phyloP scores from a whole-genome alignment of 2,113 vertebrate genomes.

The Hystrix cristata region DNA sequence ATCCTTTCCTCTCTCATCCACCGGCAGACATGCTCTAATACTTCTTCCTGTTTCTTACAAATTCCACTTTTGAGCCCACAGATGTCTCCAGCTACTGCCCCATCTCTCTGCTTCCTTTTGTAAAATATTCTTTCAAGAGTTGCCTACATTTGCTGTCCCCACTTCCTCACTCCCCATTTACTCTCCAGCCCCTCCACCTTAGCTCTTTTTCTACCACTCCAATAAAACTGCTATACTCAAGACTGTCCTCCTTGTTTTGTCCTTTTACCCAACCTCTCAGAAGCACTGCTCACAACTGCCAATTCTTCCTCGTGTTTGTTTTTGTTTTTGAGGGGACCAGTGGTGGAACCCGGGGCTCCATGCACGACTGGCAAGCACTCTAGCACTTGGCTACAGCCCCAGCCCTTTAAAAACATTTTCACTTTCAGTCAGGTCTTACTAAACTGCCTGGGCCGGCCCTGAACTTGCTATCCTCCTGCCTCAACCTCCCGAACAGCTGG shows the following conservation, averaged over 20 bases:
- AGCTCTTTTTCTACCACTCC: not conserved
- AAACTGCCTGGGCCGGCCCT: not conserved
- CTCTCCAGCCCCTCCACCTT: not conserved
- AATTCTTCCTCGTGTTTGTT: not conserved
- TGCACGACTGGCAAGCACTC: not conserved
- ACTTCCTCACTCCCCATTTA: not conserved
- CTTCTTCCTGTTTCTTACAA: not conserved
- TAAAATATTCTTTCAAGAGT: not conserved
- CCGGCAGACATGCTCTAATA: not conserved
- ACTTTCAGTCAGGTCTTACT: not conserved
- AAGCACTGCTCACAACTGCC: not conserved
- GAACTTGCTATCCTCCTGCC: no score
- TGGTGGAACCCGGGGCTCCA: not conserved
- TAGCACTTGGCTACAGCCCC: not conserved
- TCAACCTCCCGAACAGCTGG: not conserved
- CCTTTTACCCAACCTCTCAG: not conserved
- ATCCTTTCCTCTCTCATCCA: not conserved
- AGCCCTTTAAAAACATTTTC: not conserved
- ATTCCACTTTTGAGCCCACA: not conserved
- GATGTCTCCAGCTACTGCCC: not conserved
- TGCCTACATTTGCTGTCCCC: not conserved
- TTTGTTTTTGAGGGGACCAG: not conserved
- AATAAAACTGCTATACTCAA: not conserved
- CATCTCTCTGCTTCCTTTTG: not conserved
- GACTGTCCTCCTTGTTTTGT: not conserved